Evolutionary conservation across 2,888 invertebrate species (phyloP).

Genomic region (Cheilosia impressa): DNA sequence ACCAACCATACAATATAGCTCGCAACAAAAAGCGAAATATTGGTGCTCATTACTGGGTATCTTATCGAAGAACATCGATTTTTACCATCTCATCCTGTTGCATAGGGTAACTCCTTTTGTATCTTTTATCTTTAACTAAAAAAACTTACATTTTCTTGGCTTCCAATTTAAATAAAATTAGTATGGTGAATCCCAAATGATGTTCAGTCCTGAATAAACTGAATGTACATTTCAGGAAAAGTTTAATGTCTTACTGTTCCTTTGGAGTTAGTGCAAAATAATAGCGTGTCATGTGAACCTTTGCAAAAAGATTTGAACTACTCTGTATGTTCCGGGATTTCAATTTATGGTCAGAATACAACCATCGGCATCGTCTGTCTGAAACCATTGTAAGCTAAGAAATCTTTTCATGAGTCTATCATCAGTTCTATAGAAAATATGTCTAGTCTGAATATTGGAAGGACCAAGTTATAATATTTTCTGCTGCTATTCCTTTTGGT

Average conservation of each 20-base stretch:
- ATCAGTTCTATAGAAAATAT: conserved; percentile 9
- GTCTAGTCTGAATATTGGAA: conserved; percentile 9
- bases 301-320: background rate
- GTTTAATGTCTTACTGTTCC: too few species aligned
- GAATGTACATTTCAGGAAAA: too few species aligned
- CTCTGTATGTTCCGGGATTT: background rate
- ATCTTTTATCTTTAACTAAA: background rate
- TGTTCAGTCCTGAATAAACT: too few species aligned
- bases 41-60: conserved; percentile 30
- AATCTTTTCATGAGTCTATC: conserved; percentile 21
- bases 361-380: background rate
- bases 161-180: too few species aligned
- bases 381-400: conserved; percentile 11
- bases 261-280: background rate
- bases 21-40: conserved; percentile 18
- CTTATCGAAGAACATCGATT: conserved; percentile 10
- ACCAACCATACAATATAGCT: conserved; percentile 9
- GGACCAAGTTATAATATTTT: conserved; percentile 27
- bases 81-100: background rate
- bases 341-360: background rate
- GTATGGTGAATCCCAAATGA: too few species aligned
- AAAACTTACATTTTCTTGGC: background rate
- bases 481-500: background rate
- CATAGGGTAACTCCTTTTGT: background rate
- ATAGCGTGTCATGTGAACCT: background rate